Percentiles rank a stretch among this genome's conserved stretches.
These are phyloP conservation scores for Pinna nobilis DNA, from an alignment of 1,140 invertebrate genomes.

Conservation along the genomic window DNA sequence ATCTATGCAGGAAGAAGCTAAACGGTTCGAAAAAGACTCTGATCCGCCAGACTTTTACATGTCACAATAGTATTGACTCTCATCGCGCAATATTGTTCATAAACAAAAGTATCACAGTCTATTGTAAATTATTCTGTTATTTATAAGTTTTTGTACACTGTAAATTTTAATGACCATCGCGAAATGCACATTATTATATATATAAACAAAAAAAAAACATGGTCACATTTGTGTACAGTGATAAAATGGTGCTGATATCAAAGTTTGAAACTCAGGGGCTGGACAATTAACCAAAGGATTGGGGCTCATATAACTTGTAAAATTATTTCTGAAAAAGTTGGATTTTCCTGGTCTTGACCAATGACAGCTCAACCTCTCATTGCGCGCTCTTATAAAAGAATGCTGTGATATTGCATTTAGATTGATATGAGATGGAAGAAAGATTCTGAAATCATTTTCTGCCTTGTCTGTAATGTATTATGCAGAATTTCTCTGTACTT, in stretches of 20 bases:
- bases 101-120: conserved; percentile 33
- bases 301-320: not conserved
- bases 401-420: not conserved
- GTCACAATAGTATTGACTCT: conserved; percentile 52
- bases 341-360: not conserved
- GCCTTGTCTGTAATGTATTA: too few species aligned
- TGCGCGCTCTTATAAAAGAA: not conserved
- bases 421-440: too few species aligned
- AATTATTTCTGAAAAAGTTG: not conserved
- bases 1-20: conserved; percentile 99
- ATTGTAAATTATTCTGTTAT: conserved; percentile 48
- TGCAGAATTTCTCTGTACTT: too few species aligned
- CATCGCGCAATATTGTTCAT: conserved; percentile 30
- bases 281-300: not conserved
- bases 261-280: not conserved
- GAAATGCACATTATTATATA: too few species aligned
- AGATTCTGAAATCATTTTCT: too few species aligned
- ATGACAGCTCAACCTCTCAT: not conserved
- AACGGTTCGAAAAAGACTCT: conserved; percentile 98
- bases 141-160: conserved; percentile 41
- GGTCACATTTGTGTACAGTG: too few species aligned
- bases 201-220: too few species aligned
- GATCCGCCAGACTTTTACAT: conserved; percentile 75
- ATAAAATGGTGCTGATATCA: not conserved
- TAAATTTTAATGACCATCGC: conserved; percentile 34